phyloP scores from a whole-genome alignment of 1,140 invertebrate genomes.

The Aphelinus atriplicis region DNA sequence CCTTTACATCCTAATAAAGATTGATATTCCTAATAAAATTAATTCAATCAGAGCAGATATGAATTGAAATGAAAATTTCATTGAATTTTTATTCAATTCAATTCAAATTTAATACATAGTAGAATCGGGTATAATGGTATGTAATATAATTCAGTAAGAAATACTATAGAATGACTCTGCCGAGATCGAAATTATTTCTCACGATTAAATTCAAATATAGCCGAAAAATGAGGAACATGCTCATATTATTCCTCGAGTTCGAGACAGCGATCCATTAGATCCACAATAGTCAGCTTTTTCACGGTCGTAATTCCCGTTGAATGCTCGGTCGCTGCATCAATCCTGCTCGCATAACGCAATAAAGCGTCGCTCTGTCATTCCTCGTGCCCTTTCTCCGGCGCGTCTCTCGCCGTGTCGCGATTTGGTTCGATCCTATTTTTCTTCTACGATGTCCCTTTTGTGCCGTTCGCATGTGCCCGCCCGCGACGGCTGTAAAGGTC shows the following conservation, averaged over 20 bases:
- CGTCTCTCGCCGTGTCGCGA: not conserved
- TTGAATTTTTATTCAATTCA: no score
- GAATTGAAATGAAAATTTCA: no score
- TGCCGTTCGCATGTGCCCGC: not conserved
- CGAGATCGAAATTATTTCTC: no score
- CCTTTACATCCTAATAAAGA: no score
- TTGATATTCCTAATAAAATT: no score
- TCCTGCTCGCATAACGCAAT: not conserved
- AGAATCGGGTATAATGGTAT: no score
- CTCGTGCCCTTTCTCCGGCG: conserved; percentile 3
- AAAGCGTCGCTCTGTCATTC: conserved; percentile 13
- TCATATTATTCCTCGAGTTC: not conserved
- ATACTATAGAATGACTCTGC: no score
- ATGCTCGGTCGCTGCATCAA: not conserved
- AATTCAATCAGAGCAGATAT: no score
- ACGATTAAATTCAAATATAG: no score
- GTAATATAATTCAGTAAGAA: no score
- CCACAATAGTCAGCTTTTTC: conserved; percentile 9
- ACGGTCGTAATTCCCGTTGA: conserved; percentile 17
- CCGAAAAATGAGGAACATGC: not conserved
- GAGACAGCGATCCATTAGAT: not conserved
- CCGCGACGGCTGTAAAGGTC: conserved; percentile 7
- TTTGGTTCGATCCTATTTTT: conserved; percentile 13
- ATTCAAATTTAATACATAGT: no score
- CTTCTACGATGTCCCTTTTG: not conserved